A percentile compares a stretch with the other conserved stretches of the same genome.
Evolutionary conservation across 2,888 invertebrate species (phyloP).

Genomic region (Brachyptera risi): DNA sequence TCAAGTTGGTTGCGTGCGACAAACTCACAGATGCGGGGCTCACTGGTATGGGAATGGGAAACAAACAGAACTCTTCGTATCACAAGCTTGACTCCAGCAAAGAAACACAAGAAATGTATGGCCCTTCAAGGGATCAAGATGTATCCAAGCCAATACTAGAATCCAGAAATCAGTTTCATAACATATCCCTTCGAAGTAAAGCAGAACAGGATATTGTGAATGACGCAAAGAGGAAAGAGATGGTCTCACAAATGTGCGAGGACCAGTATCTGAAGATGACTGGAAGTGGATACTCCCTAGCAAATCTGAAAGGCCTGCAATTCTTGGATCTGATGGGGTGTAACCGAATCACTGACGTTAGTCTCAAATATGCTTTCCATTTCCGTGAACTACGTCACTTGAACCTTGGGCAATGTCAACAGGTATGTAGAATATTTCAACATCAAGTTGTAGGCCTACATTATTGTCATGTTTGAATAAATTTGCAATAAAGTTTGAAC

Average conservation of each 20-base stretch:
- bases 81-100: not conserved
- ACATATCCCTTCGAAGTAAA: slow-evolving; percentile 59
- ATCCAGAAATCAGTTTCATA: slow-evolving; percentile 25
- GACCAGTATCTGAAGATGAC: slow-evolving; percentile 45
- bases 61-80: not conserved
- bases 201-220: slow-evolving; percentile 66
- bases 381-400: slow-evolving; percentile 60
- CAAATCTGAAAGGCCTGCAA: slow-evolving; percentile 49
- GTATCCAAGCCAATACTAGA: not conserved
- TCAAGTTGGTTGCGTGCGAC: slow-evolving; percentile 63
- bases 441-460: not conserved
- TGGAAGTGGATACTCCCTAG: slow-evolving; percentile 52
- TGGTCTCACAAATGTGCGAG: slow-evolving; percentile 60
- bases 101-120: not conserved
- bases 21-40: slow-evolving; percentile 66
- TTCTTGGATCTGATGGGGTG: slow-evolving; percentile 64
- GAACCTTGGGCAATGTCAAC: slow-evolving; percentile 63
- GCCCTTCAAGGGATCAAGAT: not conserved
- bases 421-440: slow-evolving; percentile 38
- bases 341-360: slow-evolving; percentile 66
- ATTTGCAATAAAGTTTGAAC: no score
- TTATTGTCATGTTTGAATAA: not conserved
- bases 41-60: slow-evolving; percentile 57
- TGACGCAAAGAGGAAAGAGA: slow-evolving; percentile 60
- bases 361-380: slow-evolving; percentile 62